Evolutionary conservation across 2,888 invertebrate genomes (phyloP).

Genomic region (Aelia acuminata): DNA sequence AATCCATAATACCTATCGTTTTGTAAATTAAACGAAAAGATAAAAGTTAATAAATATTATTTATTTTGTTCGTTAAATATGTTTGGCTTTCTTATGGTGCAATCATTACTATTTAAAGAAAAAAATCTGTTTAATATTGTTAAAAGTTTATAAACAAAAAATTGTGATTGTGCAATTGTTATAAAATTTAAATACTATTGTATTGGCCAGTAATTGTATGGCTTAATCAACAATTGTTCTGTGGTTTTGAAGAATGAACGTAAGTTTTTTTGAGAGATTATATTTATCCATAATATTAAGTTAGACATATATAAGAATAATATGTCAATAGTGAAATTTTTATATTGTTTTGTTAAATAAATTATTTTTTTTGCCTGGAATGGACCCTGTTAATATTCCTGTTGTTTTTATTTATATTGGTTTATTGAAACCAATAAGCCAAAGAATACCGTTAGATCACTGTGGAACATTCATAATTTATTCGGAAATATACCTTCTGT

Average conservation of each 20-base stretch:
- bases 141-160: background rate
- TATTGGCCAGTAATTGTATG: background rate
- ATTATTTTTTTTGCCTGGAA: background rate
- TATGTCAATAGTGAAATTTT: background rate
- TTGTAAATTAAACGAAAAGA: background rate
- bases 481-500: no score
- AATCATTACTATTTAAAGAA: background rate
- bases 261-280: background rate
- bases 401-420: no score
- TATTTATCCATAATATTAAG: background rate
- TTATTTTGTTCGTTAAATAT: background rate
- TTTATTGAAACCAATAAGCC: no score
- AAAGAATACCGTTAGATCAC: no score
- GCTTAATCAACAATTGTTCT: background rate
- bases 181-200: background rate
- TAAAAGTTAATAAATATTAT: background rate
- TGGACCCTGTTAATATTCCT: no score
- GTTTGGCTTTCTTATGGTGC: background rate
- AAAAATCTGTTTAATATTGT: background rate
- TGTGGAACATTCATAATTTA: no score
- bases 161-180: background rate
- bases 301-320: background rate
- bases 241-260: background rate
- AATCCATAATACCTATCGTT: background rate
- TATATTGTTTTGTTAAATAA: constrained; percentile 30